Evolutionary conservation across 2,888 invertebrate species (phyloP), one percentile per base, ranked within the genome.

Genomic region (Priocnemis perturbator): DNA sequence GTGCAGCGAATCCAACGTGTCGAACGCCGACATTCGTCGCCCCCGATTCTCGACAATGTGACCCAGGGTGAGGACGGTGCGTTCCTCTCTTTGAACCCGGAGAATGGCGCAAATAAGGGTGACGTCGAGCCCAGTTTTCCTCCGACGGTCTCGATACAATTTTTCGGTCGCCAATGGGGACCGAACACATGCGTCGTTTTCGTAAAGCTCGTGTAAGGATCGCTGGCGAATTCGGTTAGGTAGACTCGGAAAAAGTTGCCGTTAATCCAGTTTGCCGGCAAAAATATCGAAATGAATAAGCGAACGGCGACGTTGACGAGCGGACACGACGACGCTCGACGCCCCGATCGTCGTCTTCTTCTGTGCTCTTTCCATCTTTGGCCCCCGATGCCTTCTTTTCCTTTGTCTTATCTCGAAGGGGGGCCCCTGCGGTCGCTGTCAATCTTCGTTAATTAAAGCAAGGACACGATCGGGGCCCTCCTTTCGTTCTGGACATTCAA

Each of bases 361-460:
- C 20, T 56, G n/a, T 52, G 56, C 56, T 56, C 61, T 60, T 60
- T 44, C 55, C 61, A 56, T 64, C 52, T 69, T 69, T 57, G 44
- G 19, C 20, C 55, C 64, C 57, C 30, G 47, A 21, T 37, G 26
- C 45, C 58, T 65, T 69, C 59, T 72, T 71, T 68, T 63, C 73
- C 63, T 55, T 67, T 63, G 47, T 53, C 65, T 74, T 76, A 69
- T 77, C 76, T 68, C 70, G 64, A 37, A 45, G 26, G 56, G 73
- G 65, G 58, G 59, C 60, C 57, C 37, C 37, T 11, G 65, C 64
- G 70, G 69, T 69, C 56, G 47, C 67, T 77, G 78, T 82, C 81
- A 75, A 82, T 81, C 78, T 78, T 77, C 76, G 71, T 81, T 81
- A 81, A 82, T 81, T 83, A 79, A 81, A 74, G 64, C 81, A 69